Evolutionary conservation across 2,113 vertebrate species (phyloP).

Genomic region (Ahaetulla prasina): DNA sequence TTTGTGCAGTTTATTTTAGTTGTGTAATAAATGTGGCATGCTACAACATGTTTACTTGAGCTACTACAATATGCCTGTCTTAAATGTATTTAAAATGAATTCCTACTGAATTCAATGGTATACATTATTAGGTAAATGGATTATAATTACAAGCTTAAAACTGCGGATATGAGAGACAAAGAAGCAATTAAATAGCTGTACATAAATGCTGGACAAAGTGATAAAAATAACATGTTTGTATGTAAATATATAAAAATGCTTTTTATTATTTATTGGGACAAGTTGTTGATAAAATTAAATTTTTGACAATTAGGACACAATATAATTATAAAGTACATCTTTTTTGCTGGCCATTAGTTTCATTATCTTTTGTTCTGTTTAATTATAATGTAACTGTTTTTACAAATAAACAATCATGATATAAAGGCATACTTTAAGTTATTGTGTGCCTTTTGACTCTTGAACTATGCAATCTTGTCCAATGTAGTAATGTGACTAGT

Average conservation of each 20-base stretch:
- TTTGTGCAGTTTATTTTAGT: background rate
- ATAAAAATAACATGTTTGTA: background rate
- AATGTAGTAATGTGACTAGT: background rate
- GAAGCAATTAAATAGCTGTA: background rate
- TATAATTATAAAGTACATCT: background rate
- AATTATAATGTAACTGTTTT: background rate
- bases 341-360: background rate
- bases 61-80: background rate
- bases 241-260: background rate
- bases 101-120: background rate
- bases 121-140: background rate
- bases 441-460: background rate
- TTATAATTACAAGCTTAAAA: background rate
- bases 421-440: background rate
- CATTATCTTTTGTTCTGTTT: background rate
- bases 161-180: background rate
- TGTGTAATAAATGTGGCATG: background rate
- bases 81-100: background rate
- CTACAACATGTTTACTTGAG: background rate
- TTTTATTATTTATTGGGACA: background rate
- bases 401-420: background rate
- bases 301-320: background rate
- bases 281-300: background rate
- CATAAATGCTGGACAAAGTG: background rate
- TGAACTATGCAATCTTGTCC: conserved; percentile 3